Conservation (phyloP, 2,797 vertebrate genomes). For the Melanotaenia trifasciata region DNA sequence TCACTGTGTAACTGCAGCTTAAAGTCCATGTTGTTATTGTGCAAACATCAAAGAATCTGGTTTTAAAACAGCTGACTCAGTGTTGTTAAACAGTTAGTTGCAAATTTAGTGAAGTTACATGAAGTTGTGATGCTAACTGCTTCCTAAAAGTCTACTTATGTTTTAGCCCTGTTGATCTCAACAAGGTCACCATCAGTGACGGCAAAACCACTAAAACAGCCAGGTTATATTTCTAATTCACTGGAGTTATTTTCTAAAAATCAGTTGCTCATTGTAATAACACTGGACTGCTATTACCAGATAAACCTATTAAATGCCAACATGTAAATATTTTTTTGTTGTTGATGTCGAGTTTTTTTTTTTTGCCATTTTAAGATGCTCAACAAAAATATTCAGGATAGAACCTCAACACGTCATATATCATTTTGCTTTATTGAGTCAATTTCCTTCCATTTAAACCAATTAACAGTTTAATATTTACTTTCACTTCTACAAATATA, state of each 20-base stretch:
- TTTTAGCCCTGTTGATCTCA: neutral
- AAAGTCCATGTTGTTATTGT: neutral
- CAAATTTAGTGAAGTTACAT: neutral
- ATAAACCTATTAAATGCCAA: neutral
- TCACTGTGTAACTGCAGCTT: neutral
- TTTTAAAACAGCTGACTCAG: neutral
- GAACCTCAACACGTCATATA: neutral
- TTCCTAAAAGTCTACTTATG: neutral
- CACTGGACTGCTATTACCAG: neutral
- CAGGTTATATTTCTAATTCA: neutral
- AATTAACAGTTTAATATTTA: slow-evolving; percentile 44
- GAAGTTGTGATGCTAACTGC: neutral
- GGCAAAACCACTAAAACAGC: neutral
- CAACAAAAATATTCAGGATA: neutral
- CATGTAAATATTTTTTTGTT: slow-evolving; percentile 52
- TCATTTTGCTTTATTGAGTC: neutral
- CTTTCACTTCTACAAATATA: slow-evolving; percentile 36
- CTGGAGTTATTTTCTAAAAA: neutral
- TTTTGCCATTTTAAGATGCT: neutral
- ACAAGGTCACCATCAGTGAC: neutral
- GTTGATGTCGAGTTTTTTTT: neutral
- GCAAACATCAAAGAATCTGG: neutral
- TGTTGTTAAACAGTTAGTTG: neutral
- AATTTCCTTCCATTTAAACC: slow-evolving; percentile 23
- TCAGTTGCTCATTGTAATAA: neutral